phyloP scores from a whole-genome alignment of 2,888 invertebrate genomes.

The Amphipyra berbera region DNA sequence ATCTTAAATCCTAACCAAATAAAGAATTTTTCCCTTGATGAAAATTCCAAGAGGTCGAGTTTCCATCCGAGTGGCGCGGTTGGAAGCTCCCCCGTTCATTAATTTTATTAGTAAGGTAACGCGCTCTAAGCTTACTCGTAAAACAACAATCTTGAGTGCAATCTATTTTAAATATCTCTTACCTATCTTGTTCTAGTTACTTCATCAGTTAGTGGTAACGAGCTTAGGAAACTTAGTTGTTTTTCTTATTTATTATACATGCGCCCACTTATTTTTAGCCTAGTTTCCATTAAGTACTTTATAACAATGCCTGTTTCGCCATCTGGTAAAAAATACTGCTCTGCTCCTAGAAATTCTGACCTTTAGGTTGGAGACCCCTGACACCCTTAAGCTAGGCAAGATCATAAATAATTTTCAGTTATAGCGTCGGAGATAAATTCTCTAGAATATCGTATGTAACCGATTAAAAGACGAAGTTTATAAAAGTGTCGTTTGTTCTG shows the following conservation, averaged over 20 bases:
- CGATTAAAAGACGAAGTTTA: slow-evolving; percentile 23
- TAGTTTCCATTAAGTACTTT: slow-evolving; percentile 19
- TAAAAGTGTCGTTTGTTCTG: slow-evolving; percentile 23
- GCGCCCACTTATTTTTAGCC: background rate
- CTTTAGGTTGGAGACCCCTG: slow-evolving; percentile 3
- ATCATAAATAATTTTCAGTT: slow-evolving; percentile 41
- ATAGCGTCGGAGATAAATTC: slow-evolving; percentile 21
- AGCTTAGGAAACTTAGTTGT: slow-evolving; percentile 19
- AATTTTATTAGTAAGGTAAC: slow-evolving; percentile 54
- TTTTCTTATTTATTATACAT: slow-evolving; percentile 27
- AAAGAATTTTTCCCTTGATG: slow-evolving; percentile 47
- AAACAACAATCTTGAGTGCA: slow-evolving; percentile 49
- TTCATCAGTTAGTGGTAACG: slow-evolving; percentile 19
- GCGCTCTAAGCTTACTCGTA: slow-evolving; percentile 43
- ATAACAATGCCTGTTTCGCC: slow-evolving; percentile 2
- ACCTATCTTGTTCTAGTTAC: slow-evolving; percentile 18
- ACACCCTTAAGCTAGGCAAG: slow-evolving; percentile 11
- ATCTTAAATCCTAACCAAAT: slow-evolving; percentile 32
- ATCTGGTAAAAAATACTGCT: background rate
- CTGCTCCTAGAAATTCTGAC: background rate
- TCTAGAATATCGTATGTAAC: slow-evolving; percentile 14
- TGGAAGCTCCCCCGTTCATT: slow-evolving; percentile 47
- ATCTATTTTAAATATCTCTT: slow-evolving; percentile 50
- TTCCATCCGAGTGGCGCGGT: slow-evolving; percentile 32
- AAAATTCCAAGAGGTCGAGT: slow-evolving; percentile 46